These are phyloP conservation scores for Tubiluchus corallicola DNA, from an alignment of 2,888 invertebrate genomes.

Conservation along the genomic window DNA sequence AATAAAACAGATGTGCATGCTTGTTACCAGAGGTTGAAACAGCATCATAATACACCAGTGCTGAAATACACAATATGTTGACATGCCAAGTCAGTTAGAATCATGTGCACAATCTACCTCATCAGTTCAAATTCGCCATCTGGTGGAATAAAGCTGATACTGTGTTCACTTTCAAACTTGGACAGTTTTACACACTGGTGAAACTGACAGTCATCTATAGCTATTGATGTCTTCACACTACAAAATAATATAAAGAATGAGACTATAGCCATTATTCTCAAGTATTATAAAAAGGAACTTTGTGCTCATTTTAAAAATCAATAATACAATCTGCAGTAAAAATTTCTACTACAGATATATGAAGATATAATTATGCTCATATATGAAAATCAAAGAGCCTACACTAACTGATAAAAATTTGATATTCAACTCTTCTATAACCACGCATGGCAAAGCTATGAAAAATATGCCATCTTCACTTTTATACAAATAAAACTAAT, in stretches of 20 bases:
- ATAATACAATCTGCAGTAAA: not conserved
- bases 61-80: too few relatives aligned
- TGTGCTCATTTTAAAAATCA: not conserved
- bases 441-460: not conserved
- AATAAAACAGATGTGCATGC: too few relatives aligned
- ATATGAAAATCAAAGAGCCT: too few relatives aligned
- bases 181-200: conserved; percentile 99
- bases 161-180: conserved; percentile 99
- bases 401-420: too few relatives aligned
- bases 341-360: not conserved
- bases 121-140: conserved; percentile 99
- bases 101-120: conserved; percentile 60
- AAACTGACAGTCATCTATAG: conserved; percentile 99
- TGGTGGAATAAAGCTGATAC: conserved; percentile 98
- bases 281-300: not conserved
- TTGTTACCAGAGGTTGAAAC: too few relatives aligned
- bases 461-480: too few relatives aligned
- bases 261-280: too few relatives aligned
- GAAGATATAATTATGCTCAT: too few relatives aligned
- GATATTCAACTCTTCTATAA: not conserved
- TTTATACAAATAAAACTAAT: too few relatives aligned
- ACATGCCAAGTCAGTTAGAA: too few relatives aligned
- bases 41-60: too few relatives aligned
- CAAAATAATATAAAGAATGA: too few relatives aligned
- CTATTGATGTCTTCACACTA: conserved; percentile 77